phyloP scores from a whole-genome alignment of 2,113 vertebrate species.

The Chascanopsetta lugubris region DNA sequence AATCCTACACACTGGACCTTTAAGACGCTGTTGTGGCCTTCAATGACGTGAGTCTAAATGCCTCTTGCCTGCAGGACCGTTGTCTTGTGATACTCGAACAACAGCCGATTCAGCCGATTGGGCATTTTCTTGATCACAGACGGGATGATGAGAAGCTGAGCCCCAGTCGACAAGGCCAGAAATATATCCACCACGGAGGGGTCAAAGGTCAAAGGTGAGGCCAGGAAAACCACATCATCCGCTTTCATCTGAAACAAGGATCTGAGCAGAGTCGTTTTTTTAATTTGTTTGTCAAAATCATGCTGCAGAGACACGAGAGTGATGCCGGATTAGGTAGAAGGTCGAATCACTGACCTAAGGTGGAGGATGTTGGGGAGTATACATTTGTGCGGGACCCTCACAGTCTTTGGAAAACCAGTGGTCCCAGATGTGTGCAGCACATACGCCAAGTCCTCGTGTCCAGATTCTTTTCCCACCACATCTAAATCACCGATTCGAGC shows the following conservation, averaged over 20 bases:
- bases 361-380: slow-evolving; percentile 94
- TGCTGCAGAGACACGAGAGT: neutral
- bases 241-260: slow-evolving; percentile 85
- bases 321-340: neutral
- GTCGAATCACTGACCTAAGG: slow-evolving; percentile 82
- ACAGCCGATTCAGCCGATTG: slow-evolving; percentile 77
- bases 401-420: slow-evolving; percentile 91
- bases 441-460: slow-evolving; percentile 81
- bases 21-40: no score
- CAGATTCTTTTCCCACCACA: slow-evolving; percentile 36
- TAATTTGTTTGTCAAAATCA: neutral
- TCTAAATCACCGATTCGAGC: neutral
- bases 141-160: slow-evolving; percentile 90
- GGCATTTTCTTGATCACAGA: slow-evolving; percentile 86
- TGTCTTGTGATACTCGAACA: slow-evolving; percentile 86
- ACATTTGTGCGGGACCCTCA: slow-evolving; percentile 92
- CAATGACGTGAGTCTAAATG: no score
- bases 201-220: slow-evolving; percentile 95
- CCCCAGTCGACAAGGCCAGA: slow-evolving; percentile 88
- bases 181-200: slow-evolving; percentile 96
- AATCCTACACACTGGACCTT: no score
- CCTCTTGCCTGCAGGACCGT: slow-evolving; percentile 89
- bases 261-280: slow-evolving; percentile 63
- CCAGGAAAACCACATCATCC: slow-evolving; percentile 89
- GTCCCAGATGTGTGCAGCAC: slow-evolving; percentile 95